phyloP scores from a whole-genome alignment of 2,888 invertebrate species.

The Drepanosiphum platanoidis region DNA sequence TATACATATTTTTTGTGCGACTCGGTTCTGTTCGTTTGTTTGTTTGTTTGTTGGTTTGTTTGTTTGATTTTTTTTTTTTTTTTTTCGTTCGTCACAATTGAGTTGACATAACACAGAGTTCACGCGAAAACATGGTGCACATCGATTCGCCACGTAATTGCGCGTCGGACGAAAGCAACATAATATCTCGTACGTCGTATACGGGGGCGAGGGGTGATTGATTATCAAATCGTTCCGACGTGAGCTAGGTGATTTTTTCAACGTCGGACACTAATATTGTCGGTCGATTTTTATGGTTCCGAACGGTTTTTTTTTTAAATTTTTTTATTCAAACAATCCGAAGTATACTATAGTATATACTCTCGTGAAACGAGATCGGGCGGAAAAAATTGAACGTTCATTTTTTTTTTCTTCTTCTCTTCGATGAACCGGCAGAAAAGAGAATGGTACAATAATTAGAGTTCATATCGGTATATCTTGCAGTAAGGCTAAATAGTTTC shows the following conservation, averaged over 20 bases:
- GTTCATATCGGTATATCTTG: too few species aligned
- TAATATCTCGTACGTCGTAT: not conserved
- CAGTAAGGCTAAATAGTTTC: too few species aligned
- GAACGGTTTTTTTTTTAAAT: not conserved
- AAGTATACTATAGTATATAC: not conserved
- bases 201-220: not conserved
- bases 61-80: not conserved
- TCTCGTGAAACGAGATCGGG: not conserved
- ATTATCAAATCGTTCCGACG: not conserved
- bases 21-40: too few species aligned
- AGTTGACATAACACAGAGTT: not conserved
- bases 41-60: too few species aligned
- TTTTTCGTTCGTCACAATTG: not conserved
- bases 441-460: not conserved
- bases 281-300: not conserved
- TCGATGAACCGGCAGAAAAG: not conserved
- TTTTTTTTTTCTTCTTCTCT: not conserved
- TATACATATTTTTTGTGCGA: not conserved
- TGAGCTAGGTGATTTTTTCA: not conserved
- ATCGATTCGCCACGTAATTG: not conserved
- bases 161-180: not conserved
- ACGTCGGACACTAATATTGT: not conserved
- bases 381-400: not conserved
- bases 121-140: not conserved
- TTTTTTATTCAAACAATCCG: too few species aligned